Percentiles rank a stretch among this genome's conserved stretches.
These are phyloP conservation scores for Drosophila ananassae DNA, from an alignment of 1,140 invertebrate genomes.

Conservation along the genomic window DNA sequence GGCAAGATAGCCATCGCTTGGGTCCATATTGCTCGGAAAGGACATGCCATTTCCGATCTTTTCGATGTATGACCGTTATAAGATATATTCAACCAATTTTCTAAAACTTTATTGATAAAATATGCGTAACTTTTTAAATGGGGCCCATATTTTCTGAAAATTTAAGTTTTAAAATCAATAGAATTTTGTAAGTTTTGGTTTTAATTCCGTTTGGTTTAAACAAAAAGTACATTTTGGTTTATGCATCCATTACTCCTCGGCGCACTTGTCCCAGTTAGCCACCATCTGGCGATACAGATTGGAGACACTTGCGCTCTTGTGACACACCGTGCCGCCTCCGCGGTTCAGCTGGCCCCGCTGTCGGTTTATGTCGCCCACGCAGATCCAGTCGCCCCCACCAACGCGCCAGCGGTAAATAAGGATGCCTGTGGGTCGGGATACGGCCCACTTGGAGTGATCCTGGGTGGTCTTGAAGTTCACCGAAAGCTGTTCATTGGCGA, in stretches of 20 bases:
- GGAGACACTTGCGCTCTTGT: conserved; percentile 85
- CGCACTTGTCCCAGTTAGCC: conserved; percentile 83
- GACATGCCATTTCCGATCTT: too few species aligned
- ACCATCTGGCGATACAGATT: conserved; percentile 85
- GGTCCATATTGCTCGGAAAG: too few species aligned
- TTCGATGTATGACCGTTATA: too few species aligned
- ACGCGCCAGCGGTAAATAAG: conserved; percentile 80
- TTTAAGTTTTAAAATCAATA: too few species aligned
- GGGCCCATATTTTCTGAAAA: too few species aligned
- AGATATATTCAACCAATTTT: too few species aligned
- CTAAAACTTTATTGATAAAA: too few species aligned
- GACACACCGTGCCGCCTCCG: conserved; percentile 93
- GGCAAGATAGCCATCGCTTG: too few species aligned
- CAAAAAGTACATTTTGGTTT: not conserved
- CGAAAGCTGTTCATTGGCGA: conserved; percentile 85
- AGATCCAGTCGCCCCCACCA: conserved; percentile 89
- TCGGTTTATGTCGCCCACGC: conserved; percentile 96
- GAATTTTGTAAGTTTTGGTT: conserved; percentile 6
- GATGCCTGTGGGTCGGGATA: conserved; percentile 85
- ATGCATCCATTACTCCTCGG: not conserved
- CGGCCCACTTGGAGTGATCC: conserved; percentile 97
- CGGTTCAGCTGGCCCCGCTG: conserved; percentile 90
- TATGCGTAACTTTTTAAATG: too few species aligned
- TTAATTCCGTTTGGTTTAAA: not conserved
- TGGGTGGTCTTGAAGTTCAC: conserved; percentile 89